These are phyloP conservation scores for Lepidocolaptes lacrymiger DNA, from an alignment of 2,797 vertebrate species.

Conservation along the genomic window DNA sequence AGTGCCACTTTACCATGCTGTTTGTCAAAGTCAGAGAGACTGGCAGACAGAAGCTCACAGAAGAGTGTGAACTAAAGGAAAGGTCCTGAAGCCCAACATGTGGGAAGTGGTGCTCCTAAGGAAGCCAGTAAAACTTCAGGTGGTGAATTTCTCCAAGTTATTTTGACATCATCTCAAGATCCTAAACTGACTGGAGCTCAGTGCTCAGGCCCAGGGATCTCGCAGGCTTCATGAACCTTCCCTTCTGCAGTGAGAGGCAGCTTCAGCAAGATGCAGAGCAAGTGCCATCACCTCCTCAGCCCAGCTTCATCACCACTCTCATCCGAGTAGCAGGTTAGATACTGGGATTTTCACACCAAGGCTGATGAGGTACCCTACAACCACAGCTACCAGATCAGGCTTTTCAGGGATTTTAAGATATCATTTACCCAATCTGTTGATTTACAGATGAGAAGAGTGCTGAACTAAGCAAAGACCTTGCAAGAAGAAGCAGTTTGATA, in stretches of 20 bases:
- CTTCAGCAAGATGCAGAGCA: neutral
- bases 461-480: neutral
- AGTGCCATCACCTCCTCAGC: neutral
- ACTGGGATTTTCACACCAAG: neutral
- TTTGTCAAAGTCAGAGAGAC: neutral
- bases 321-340: neutral
- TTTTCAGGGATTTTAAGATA: neutral
- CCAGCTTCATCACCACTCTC: neutral
- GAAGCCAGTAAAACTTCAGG: neutral
- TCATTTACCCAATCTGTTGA: neutral
- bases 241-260: neutral
- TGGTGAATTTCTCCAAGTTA: neutral
- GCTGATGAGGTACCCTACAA: neutral
- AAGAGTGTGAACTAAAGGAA: neutral
- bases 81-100: neutral
- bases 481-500: neutral
- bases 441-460: neutral
- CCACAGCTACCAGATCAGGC: neutral
- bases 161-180: neutral
- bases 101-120: neutral
- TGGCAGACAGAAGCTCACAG: neutral
- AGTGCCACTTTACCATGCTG: fast-evolving
- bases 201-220: neutral
- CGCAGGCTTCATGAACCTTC: neutral
- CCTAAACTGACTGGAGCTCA: neutral